These are phyloP conservation scores for Numenius arquata DNA, from an alignment of 2,113 vertebrate species.

Conservation along the genomic window DNA sequence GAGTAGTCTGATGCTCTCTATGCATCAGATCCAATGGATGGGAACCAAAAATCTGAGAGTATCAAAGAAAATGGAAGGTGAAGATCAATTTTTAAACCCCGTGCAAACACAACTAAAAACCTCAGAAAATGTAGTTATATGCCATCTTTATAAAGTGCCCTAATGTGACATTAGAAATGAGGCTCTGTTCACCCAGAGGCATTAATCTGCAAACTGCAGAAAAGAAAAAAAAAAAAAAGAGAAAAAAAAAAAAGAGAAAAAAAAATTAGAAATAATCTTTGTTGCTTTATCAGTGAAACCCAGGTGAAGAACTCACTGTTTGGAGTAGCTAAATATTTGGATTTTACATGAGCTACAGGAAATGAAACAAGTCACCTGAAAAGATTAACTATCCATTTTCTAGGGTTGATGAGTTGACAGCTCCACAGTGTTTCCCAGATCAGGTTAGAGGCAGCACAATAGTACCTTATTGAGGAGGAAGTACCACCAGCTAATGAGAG, in stretches of 20 bases:
- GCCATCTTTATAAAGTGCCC: background rate
- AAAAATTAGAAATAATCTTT: background rate
- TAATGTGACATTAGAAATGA: slow-evolving; percentile 8
- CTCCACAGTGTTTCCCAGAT: slow-evolving; percentile 47
- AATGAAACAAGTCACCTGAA: slow-evolving; percentile 62
- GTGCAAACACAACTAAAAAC: background rate
- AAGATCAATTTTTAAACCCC: background rate
- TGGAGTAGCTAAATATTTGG: slow-evolving; percentile 63
- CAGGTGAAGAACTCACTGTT: slow-evolving; percentile 45
- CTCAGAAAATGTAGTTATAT: background rate
- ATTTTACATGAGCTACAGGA: slow-evolving; percentile 60
- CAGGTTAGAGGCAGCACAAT: slow-evolving; percentile 60
- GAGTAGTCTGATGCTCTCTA: background rate
- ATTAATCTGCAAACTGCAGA: background rate
- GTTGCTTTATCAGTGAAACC: slow-evolving; percentile 39
- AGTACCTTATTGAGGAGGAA: slow-evolving; percentile 58
- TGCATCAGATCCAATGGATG: background rate
- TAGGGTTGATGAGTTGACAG: slow-evolving; percentile 64
- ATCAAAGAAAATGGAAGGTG: background rate
- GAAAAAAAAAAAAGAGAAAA: background rate
- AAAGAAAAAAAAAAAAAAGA: background rate
- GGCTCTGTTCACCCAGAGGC: background rate
- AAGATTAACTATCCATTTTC: slow-evolving; percentile 67
- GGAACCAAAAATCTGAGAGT: background rate
- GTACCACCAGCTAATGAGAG: slow-evolving; percentile 49